Percentiles rank a stretch among this genome's conserved stretches.
Evolutionary conservation across 2,888 invertebrate species (phyloP).

Genomic region (Parnassius mnemosyne): DNA sequence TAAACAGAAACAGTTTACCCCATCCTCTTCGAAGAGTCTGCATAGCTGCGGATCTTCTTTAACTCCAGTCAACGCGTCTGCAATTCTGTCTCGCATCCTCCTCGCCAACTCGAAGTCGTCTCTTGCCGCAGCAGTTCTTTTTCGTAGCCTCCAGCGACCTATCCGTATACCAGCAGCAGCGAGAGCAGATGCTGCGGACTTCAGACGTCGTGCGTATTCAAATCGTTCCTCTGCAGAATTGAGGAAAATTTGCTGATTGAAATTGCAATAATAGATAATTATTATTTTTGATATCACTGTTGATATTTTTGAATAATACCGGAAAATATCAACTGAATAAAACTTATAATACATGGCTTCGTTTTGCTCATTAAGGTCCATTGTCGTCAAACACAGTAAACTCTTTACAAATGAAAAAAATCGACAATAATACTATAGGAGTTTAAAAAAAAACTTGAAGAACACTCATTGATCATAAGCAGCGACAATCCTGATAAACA

Average conservation of each 20-base stretch:
- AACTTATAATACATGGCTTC: no score
- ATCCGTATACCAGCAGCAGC: slow-evolving; percentile 93
- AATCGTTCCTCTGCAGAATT: slow-evolving; percentile 89
- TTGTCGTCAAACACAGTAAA: no score
- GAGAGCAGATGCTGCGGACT: slow-evolving; percentile 90
- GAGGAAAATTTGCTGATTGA: background rate
- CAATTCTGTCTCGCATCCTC: slow-evolving; percentile 93
- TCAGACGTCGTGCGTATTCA: slow-evolving; percentile 95
- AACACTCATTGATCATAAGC: no score
- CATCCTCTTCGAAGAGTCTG: slow-evolving; percentile 88
- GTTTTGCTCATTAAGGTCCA: no score
- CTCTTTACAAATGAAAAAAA: no score
- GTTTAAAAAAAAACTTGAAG: no score
- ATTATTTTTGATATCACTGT: no score
- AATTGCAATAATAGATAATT: no score
- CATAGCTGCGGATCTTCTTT: slow-evolving; percentile 88
- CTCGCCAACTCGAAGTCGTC: slow-evolving; percentile 96
- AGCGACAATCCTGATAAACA: no score
- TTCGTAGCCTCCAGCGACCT: slow-evolving; percentile 94
- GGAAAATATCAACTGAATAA: no score
- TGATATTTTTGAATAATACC: no score
- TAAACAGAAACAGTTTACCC: slow-evolving; percentile 67
- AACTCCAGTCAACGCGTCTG: slow-evolving; percentile 88
- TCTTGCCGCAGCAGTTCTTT: slow-evolving; percentile 93
- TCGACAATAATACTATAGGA: no score